Evolutionary conservation across 1,140 invertebrate species (phyloP).

Genomic region (Panagrolaimus sp.): DNA sequence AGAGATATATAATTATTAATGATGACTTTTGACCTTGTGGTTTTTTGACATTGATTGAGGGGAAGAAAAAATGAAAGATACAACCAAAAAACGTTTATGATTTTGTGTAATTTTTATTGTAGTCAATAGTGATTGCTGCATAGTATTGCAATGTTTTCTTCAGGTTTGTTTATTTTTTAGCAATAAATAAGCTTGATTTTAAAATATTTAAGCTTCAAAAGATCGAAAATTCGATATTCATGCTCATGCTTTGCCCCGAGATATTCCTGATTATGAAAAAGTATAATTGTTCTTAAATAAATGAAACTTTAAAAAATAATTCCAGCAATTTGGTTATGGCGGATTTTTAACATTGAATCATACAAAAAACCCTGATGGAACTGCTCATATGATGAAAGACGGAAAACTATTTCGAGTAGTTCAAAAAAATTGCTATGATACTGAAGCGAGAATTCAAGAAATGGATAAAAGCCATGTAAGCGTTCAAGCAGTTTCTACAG

Average conservation of each 20-base stretch:
- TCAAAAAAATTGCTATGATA: slow-evolving; percentile 64
- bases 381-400: slow-evolving; percentile 64
- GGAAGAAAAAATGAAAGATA: no score
- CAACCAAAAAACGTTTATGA: no score
- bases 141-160: slow-evolving; percentile 1
- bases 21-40: no score
- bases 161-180: background rate
- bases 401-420: slow-evolving; percentile 64
- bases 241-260: slow-evolving; percentile 64
- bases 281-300: slow-evolving; percentile 57
- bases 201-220: slow-evolving; percentile 16
- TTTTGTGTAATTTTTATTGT: no score
- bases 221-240: slow-evolving; percentile 64
- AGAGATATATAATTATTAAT: no score
- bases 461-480: slow-evolving; percentile 63
- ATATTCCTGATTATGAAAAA: slow-evolving; percentile 64
- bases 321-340: slow-evolving; percentile 64
- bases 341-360: slow-evolving; percentile 64
- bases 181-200: background rate
- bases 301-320: background rate
- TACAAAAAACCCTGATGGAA: slow-evolving; percentile 51
- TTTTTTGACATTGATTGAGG: no score
- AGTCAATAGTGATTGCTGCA: no score
- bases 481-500: slow-evolving; percentile 66
- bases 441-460: slow-evolving; percentile 60